Evolutionary conservation across 2,797 vertebrate species (phyloP).

Genomic region (Caiman crocodilus): DNA sequence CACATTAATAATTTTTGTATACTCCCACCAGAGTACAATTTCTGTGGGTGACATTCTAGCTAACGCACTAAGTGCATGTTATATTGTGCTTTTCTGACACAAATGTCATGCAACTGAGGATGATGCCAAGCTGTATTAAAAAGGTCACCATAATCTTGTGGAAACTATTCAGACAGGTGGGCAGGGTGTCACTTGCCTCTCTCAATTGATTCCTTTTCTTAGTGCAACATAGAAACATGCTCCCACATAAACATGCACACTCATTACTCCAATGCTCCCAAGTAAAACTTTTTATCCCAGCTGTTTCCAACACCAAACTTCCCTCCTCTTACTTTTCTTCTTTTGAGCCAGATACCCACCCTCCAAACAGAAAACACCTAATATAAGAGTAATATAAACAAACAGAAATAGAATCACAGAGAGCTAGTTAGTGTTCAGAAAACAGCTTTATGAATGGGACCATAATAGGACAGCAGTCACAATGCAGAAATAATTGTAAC

Average conservation of each 20-base stretch:
- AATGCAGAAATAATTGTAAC: not conserved
- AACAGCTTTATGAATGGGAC: not conserved
- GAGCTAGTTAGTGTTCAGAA: not conserved
- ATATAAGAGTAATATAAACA: not conserved
- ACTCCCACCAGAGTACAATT: not conserved
- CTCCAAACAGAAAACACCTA: not conserved
- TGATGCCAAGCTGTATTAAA: not conserved
- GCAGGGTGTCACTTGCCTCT: not conserved
- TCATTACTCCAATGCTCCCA: not conserved
- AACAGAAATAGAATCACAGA: not conserved
- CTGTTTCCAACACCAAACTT: not conserved
- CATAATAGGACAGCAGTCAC: not conserved
- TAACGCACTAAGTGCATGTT: not conserved
- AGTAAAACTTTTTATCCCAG: not conserved
- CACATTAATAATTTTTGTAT: not conserved
- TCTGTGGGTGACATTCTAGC: not conserved
- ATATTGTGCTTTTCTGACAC: not conserved
- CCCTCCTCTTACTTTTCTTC: not conserved
- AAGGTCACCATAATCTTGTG: not conserved
- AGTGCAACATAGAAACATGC: accelerated
- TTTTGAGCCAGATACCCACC: not conserved
- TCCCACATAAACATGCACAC: not conserved
- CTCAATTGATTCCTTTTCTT: not conserved
- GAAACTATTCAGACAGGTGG: not conserved
- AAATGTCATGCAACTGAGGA: not conserved